phyloP scores from a whole-genome alignment of 2,888 invertebrate species.

The Prionchulus punctatus region DNA sequence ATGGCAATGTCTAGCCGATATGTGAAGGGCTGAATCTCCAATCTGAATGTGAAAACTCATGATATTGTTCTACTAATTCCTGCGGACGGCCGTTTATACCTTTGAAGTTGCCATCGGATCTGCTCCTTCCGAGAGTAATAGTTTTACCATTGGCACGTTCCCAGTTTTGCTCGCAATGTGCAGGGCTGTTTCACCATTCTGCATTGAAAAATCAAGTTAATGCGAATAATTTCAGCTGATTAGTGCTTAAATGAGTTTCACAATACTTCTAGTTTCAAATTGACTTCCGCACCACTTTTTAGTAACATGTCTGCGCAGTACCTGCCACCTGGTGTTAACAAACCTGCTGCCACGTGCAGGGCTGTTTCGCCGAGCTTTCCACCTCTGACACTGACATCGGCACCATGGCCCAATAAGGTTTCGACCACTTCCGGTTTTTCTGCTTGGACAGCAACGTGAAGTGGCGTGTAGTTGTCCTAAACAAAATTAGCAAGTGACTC shows the following conservation, averaged over 20 bases:
- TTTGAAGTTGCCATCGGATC: slow-evolving; percentile 66
- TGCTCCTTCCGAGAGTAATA: slow-evolving; percentile 79
- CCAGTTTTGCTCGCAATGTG: slow-evolving; percentile 88
- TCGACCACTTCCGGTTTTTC: slow-evolving; percentile 49
- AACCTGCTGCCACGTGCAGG: slow-evolving; percentile 85
- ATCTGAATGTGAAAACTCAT: slow-evolving; percentile 42
- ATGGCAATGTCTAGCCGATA: slow-evolving; percentile 58
- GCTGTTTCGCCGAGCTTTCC: slow-evolving; percentile 66
- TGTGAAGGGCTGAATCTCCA: slow-evolving; percentile 86
- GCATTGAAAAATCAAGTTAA: neutral
- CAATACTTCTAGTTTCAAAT: slow-evolving; percentile 65
- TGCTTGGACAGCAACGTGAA: slow-evolving; percentile 73
- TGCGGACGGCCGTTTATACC: slow-evolving; percentile 41
- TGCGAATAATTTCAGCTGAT: neutral
- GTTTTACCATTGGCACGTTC: slow-evolving; percentile 63
- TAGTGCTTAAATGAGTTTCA: neutral
- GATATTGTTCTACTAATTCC: neutral
- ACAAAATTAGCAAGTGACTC: slow-evolving; percentile 15
- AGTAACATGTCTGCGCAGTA: slow-evolving; percentile 88
- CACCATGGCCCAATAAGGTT: slow-evolving; percentile 83
- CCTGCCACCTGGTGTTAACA: slow-evolving; percentile 33
- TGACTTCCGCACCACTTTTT: slow-evolving; percentile 92
- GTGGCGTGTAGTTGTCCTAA: slow-evolving; percentile 88
- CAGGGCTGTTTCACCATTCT: slow-evolving; percentile 80
- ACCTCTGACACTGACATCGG: slow-evolving; percentile 81